Evolutionary conservation across 2,888 invertebrate genomes (phyloP), one percentile per base, ranked within the genome.

Genomic region (Cheilosia urbana): DNA sequence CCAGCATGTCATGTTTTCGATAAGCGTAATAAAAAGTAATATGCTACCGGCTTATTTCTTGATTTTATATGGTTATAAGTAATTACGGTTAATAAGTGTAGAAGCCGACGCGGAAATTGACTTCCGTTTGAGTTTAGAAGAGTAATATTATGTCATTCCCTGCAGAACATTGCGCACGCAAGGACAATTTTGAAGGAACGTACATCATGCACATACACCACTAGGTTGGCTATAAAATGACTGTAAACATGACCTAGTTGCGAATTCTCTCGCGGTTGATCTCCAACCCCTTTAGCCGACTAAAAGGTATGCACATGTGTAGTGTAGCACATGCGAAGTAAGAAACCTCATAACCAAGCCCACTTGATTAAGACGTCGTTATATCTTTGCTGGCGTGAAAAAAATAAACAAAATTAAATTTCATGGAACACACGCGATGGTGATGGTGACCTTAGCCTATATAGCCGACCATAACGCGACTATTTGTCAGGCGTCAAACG

Each of bases 401-500:
- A n/a, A 30, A 47, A 21, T 42, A 49, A 13, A 57, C 63, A n/a
- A n/a, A n/a, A 63, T 63, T 63, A 55, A 63, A 65, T 62, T 69
- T 63, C 47, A 40, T 62, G 49, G 40, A 66, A 66, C 53, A 27
- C 80, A 84, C 84, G 75, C 84, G 51, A 66, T 73, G 68, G 45
- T 34, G 47, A 19, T 49, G 75, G 53, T 82, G 81, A 84, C 84
- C 84, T 84, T 84, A 80, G 80, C 69, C 75, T 27, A 69, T 55
- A 79, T 79, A 13, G 37, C 13, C 37, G 37, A 37, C 75, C 71
- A 65, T 66, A 65, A 76, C 57, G 84, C 71, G 84, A 65, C 65
- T 65, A 84, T 84, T 79, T 84, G 75, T 84, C 69, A 69, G 75
- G 58, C 73, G 69, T 80, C 75, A 63, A 47, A 49, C 84, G 75